Evolutionary conservation across 2,113 vertebrate species (phyloP).

Genomic region (Oncorhynchus kisutch): DNA sequence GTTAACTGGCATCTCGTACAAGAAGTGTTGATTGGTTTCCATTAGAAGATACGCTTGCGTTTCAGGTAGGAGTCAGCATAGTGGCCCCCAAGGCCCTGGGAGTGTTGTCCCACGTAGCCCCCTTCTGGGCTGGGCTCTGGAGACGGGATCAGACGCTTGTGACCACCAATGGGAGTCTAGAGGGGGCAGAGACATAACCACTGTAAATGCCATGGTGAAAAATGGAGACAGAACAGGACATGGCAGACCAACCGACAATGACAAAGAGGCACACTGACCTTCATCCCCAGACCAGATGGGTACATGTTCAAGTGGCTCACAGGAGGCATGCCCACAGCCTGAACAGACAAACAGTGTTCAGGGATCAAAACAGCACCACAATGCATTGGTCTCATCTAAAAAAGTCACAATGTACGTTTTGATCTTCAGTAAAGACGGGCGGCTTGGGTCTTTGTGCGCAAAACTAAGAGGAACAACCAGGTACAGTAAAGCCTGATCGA

Average conservation of each 20-base stretch:
- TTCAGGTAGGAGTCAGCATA: constrained; percentile 94
- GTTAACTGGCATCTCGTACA: constrained; percentile 18
- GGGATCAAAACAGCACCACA: too few species aligned
- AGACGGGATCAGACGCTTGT: constrained; percentile 88
- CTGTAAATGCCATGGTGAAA: background rate
- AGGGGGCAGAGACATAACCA: background rate
- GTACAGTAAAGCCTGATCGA: too few species aligned
- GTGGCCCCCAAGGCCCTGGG: constrained; percentile 90
- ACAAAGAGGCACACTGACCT: constrained; percentile 66
- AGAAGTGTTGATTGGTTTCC: constrained; percentile 5
- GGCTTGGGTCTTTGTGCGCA: too few species aligned
- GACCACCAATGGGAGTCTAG: constrained; percentile 84
- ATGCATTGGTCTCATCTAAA: too few species aligned
- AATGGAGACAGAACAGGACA: background rate
- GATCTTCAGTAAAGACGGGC: too few species aligned
- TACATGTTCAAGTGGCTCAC: constrained; percentile 69
- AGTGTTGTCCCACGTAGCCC: constrained; percentile 90
- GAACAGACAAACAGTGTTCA: constrained; percentile 13
- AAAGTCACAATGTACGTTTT: too few species aligned
- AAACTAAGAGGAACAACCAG: too few species aligned
- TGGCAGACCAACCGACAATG: background rate
- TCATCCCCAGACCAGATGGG: constrained; percentile 74
- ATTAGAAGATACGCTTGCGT: constrained; percentile 88
- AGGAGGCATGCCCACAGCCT: constrained; percentile 84
- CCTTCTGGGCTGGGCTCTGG: constrained; percentile 91